Evolutionary conservation across 2,113 vertebrate species (phyloP), one percentile per base, ranked within the genome.

Genomic region (Marmota flaviventris): DNA sequence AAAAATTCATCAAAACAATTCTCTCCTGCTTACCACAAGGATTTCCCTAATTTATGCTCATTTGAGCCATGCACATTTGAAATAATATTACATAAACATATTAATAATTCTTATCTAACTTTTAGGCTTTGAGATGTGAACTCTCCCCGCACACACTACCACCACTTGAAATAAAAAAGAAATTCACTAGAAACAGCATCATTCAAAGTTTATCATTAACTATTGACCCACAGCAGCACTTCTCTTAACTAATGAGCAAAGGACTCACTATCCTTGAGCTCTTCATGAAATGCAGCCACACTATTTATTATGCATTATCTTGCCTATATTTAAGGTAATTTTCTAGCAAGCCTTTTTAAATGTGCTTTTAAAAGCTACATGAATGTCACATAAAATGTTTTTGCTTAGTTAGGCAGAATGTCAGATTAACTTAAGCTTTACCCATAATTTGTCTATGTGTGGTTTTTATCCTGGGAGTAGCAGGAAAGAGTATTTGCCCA

Each of bases 41-140:
- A 63, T 8, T 72, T 39, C 72, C 65, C 48, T 39, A 85, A 10
- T 81, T 75, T 75, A n/a, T 82, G 78, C 48, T 82, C 42, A n/a
- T 92, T 89, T 94, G 61, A 82, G 48, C 72, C 34, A 37, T n/a
- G 39, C 37, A 58, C 39, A 53, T 89, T 96, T 89, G 69, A 94
- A 89, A 86, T 32, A 18, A 45, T 78, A 29, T 17, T 45, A 39
- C n/a, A 61, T 25, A 91, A 63, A 69, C 20, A n/a, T 69, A 22
- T 84, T 78, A 58, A 67, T 56, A 82, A 77, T 4, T 88, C 53
- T 73, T 17, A 53, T 58, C 56, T 53, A 67, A 77, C 25, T 51
- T 85, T 65, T 8, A 92, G 81, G 37, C 29, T 58, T 85, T 85
- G 24, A 37, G 32, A 79, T 88, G 85, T 22, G 22, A 94, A 22